Percentiles rank a stretch among this genome's conserved stretches.
Evolutionary conservation across 2,113 vertebrate genomes (phyloP).

Genomic region (Chunga burmeisteri): DNA sequence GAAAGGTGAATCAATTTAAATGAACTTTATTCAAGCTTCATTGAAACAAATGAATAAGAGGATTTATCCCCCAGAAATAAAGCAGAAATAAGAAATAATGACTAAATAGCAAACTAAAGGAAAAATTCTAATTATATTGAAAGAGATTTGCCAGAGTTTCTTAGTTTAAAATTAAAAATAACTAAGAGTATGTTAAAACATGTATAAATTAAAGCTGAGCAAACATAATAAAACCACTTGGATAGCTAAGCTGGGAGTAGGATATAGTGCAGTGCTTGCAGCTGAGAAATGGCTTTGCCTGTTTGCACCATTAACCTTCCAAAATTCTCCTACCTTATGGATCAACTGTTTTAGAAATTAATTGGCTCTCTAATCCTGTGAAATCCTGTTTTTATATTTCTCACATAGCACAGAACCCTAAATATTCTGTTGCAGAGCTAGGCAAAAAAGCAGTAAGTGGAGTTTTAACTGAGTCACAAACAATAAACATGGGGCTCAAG

Average conservation of each 20-base stretch:
- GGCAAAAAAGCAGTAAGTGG: background rate
- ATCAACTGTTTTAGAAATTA: constrained; percentile 35
- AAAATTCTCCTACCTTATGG: constrained; percentile 22
- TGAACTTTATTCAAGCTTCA: constrained; percentile 71
- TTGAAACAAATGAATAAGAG: constrained; percentile 71
- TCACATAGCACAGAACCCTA: background rate
- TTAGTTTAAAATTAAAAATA: constrained; percentile 56
- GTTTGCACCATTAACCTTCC: constrained; percentile 38
- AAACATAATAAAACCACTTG: constrained; percentile 39
- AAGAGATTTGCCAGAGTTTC: constrained; percentile 36
- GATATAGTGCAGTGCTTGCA: constrained; percentile 9
- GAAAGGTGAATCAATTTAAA: constrained; percentile 70
- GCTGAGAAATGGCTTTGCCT: constrained; percentile 30
- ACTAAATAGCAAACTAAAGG: constrained; percentile 56
- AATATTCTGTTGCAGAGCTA: background rate
- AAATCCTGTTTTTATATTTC: background rate
- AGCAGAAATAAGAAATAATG: constrained; percentile 52
- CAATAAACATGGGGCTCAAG: background rate
- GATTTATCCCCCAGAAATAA: constrained; percentile 68
- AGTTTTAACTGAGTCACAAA: background rate
- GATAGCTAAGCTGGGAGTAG: background rate
- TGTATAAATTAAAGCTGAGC: constrained; percentile 44
- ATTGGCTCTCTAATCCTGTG: background rate
- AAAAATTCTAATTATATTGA: constrained; percentile 44
- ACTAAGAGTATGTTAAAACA: constrained; percentile 19